Evolutionary conservation across 2,797 vertebrate species (phyloP).

Genomic region (Eurystomus glaucurus): DNA sequence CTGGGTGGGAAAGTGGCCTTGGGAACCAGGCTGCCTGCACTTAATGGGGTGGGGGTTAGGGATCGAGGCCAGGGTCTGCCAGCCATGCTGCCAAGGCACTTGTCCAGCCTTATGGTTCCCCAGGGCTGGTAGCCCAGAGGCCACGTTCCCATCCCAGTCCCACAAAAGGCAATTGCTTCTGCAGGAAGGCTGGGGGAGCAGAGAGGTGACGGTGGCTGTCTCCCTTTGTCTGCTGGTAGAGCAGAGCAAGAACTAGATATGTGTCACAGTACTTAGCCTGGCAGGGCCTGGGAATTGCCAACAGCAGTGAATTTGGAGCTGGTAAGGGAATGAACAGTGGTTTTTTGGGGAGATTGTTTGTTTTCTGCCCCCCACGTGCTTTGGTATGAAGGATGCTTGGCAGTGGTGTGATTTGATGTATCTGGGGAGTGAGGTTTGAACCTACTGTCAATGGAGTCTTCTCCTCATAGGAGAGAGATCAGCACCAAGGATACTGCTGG

Average conservation of each 20-base stretch:
- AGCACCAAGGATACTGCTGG: background rate
- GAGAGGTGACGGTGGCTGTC: background rate
- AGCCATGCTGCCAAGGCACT: accelerated
- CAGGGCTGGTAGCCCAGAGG: background rate
- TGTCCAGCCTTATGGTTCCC: background rate
- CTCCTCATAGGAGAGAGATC: background rate
- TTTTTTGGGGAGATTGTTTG: background rate
- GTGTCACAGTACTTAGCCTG: accelerated
- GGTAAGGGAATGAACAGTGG: background rate
- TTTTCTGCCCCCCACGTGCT: background rate
- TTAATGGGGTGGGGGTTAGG: accelerated
- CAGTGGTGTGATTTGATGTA: background rate
- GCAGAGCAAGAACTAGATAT: accelerated
- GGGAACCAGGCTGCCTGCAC: accelerated
- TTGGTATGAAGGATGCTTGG: background rate
- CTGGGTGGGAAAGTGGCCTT: background rate
- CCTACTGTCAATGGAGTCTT: background rate
- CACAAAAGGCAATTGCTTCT: background rate
- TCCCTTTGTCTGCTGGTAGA: background rate
- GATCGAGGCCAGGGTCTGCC: background rate
- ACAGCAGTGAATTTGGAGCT: background rate
- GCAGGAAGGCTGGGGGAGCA: background rate
- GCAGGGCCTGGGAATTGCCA: background rate
- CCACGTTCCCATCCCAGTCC: accelerated
- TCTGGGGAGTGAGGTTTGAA: background rate